Base-by-base conservation (phyloP, 2,888 invertebrate species). In the Cheilosia vernalis region DNA sequence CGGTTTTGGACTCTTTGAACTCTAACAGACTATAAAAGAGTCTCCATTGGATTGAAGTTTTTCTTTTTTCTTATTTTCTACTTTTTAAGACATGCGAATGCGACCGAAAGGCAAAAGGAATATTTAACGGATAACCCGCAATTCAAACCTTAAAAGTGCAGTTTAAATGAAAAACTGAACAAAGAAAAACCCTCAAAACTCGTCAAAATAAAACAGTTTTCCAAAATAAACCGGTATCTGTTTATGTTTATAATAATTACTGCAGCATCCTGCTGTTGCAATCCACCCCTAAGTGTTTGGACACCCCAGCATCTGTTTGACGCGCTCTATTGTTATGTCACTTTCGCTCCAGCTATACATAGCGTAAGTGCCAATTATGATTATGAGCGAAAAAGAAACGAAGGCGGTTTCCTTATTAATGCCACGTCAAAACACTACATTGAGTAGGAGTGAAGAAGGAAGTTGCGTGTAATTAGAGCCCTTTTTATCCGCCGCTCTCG, bases 391-490 rank as follows among this genome's bases (percentile, higher is more conserved):
- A 53, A 74, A 70, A 83, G 58, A 30, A 37, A 58, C 55, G 70
- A 55, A 76, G 81, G 81, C 58, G 85, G 72, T 77, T 77, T 81
- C 67, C 72, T 85, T 78, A 82, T 78, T 78, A 82, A 49, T 73
- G 64, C 19, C 67, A 74, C 51, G 86, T 86, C 86, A 86, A 86
- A 82, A 87, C 85, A 87, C 87, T 87, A 86, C 87, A 87, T 84
- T 72, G 88, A 76, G 83, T 87, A 33, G 64, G 72, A 73, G 56
- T 7, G n/a, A 10, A 61, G 33, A 27, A 55, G 58, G 56, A 63
- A 44, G 44, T 81, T 24, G 44, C 40, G 56, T 76, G 74, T 85
- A 85, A 85, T 85, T 73, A 47, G 70, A 84, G 69, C 69, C 67
- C 70, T 63, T 73, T 81, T 66, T 19, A 37, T 37, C 37, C 37